Percentiles rank a stretch among this genome's conserved stretches.
Evolutionary conservation across 2,888 invertebrate species (phyloP).

Genomic region (Plebejus melissa): DNA sequence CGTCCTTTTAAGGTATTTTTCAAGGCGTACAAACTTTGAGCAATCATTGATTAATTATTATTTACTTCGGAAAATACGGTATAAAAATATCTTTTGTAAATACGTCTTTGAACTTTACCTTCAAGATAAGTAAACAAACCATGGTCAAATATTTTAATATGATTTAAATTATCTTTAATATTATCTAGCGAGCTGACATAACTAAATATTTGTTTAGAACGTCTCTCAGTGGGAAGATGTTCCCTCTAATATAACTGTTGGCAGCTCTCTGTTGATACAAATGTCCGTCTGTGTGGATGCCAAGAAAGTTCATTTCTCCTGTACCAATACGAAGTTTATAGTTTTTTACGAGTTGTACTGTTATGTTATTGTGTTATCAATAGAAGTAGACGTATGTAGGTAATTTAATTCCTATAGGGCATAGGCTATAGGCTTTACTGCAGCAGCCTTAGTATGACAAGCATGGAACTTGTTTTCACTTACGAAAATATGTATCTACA

Average conservation of each 20-base stretch:
- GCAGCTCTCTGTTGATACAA: constrained; percentile 6
- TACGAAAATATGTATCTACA: too few species aligned
- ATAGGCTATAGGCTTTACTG: neutral
- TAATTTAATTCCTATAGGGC: neutral
- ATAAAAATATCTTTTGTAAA: neutral
- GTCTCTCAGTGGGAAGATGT: neutral
- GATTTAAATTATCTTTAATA: neutral
- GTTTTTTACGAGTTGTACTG: neutral
- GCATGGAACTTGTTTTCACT: neutral
- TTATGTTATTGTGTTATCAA: neutral
- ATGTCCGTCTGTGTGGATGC: neutral
- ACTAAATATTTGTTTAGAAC: constrained; percentile 5
- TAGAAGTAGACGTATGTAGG: neutral
- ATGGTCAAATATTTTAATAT: neutral
- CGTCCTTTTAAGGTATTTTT: neutral
- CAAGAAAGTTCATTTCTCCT: constrained; percentile 18
- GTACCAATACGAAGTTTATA: neutral
- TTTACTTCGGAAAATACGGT: too few species aligned
- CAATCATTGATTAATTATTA: too few species aligned
- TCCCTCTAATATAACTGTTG: neutral
- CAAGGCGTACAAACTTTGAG: neutral
- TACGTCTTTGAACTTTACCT: neutral
- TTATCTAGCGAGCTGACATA: neutral
- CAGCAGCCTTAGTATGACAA: neutral
- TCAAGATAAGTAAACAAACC: neutral